Conservation (phyloP, 2,797 vertebrate genomes). For the Brachyrhaphis roseni region DNA sequence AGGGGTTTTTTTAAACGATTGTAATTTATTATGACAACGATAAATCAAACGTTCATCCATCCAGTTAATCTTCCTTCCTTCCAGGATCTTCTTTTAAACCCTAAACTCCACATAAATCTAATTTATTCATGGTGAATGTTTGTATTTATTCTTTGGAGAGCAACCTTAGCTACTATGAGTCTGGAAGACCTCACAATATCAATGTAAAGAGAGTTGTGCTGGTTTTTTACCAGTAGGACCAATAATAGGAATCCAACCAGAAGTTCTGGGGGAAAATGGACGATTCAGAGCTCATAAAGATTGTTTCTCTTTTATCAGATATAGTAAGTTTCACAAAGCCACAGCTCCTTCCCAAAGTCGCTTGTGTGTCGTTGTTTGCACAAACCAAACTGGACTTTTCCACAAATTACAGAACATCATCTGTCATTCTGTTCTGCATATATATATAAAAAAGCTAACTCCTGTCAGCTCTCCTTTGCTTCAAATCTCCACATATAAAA, state of each 20-base stretch:
- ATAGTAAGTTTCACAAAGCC: neutral
- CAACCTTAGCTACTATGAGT: too few relatives aligned
- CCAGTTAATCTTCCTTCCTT: too few relatives aligned
- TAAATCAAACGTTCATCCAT: neutral
- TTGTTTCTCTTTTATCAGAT: neutral
- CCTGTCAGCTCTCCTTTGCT: neutral
- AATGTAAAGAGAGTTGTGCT: neutral
- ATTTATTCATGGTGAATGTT: neutral
- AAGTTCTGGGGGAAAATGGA: neutral
- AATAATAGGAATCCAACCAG: neutral
- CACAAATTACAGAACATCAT: neutral
- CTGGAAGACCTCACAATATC: neutral
- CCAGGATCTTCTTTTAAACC: neutral
- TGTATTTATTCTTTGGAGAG: neutral
- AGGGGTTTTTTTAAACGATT: too few relatives aligned
- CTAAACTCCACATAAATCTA: neutral
- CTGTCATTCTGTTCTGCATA: neutral
- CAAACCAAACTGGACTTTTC: neutral
- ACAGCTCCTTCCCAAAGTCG: neutral
- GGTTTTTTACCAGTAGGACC: too few relatives aligned
- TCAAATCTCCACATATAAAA: neutral
- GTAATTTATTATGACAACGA: too few relatives aligned
- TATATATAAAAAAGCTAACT: neutral
- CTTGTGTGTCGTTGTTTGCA: neutral
- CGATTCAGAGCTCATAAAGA: neutral